Conservation (phyloP, 2,888 invertebrate genomes). For the Lasioglossum lativentre region DNA sequence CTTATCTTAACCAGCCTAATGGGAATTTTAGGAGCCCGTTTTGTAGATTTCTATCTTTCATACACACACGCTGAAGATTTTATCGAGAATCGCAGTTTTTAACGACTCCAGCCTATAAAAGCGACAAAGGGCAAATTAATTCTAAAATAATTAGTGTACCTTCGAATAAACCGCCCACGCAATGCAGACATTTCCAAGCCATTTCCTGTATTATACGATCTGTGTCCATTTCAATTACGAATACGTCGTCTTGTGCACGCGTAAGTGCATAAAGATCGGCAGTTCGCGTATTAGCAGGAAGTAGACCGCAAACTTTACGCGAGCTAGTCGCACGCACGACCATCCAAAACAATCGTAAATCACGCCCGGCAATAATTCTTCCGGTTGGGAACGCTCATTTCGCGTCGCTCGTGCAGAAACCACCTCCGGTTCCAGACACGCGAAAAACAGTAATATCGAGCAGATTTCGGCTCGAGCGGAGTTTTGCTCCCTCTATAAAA, state of each 20-base stretch:
- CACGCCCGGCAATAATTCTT: neutral
- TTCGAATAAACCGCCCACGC: neutral
- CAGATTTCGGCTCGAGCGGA: constrained; percentile 36
- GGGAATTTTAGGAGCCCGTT: neutral
- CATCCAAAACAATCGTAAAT: neutral
- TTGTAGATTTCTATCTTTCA: neutral
- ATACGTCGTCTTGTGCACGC: no score
- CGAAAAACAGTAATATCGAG: constrained; percentile 51
- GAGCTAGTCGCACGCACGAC: neutral
- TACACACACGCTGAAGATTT: neutral
- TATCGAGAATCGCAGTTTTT: neutral
- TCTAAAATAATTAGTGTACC: neutral
- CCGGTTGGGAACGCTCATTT: constrained; percentile 27
- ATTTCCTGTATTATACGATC: neutral
- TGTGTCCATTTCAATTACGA: neutral
- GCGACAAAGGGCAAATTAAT: neutral
- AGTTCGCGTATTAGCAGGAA: neutral
- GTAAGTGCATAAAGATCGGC: neutral
- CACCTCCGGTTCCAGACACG: constrained; percentile 16
- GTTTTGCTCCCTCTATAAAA: constrained; percentile 46
- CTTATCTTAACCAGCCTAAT: neutral
- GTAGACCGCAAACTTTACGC: neutral
- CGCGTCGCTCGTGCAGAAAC: neutral
- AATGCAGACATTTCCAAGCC: neutral
- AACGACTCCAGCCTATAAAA: neutral